A percentile compares a stretch with the other conserved stretches of the same genome.
Conservation (phyloP, 2,113 vertebrate genomes). For the Eubucco bourcierii region DNA sequence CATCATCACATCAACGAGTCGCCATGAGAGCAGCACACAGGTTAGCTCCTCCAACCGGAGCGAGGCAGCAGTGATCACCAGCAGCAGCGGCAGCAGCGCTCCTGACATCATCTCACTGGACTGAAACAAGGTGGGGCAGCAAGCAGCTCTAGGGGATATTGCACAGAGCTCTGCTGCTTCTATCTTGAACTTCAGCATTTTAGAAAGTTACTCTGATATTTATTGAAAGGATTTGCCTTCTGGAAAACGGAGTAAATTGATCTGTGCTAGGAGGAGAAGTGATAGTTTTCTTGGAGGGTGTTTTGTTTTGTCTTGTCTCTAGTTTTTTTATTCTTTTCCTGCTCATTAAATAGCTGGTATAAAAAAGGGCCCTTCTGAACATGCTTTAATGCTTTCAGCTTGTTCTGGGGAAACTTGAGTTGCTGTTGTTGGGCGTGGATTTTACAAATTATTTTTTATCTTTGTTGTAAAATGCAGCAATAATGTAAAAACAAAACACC, state of each 20-base stretch:
- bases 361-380: slow-evolving; percentile 31
- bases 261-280: neutral
- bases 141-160: slow-evolving; percentile 18
- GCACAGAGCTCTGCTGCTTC: slow-evolving; percentile 22
- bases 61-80: slow-evolving; percentile 83
- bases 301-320: neutral
- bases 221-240: slow-evolving; percentile 70
- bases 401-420: slow-evolving; percentile 40
- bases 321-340: neutral
- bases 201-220: slow-evolving; percentile 61
- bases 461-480: slow-evolving; percentile 72
- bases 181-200: slow-evolving; percentile 27
- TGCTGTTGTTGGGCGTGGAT: slow-evolving; percentile 37
- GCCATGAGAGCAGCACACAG: slow-evolving; percentile 74
- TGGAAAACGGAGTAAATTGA: neutral
- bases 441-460: slow-evolving; percentile 18
- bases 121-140: slow-evolving; percentile 60
- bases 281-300: neutral
- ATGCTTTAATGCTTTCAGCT: neutral
- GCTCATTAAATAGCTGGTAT: neutral
- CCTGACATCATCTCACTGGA: slow-evolving; percentile 95
- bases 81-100: slow-evolving; percentile 73
- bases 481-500: slow-evolving; percentile 72
- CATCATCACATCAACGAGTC: slow-evolving; percentile 82
- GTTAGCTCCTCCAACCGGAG: slow-evolving; percentile 79